Conservation (phyloP, 1,140 invertebrate genomes). For the Condylostylus longicornis region DNA sequence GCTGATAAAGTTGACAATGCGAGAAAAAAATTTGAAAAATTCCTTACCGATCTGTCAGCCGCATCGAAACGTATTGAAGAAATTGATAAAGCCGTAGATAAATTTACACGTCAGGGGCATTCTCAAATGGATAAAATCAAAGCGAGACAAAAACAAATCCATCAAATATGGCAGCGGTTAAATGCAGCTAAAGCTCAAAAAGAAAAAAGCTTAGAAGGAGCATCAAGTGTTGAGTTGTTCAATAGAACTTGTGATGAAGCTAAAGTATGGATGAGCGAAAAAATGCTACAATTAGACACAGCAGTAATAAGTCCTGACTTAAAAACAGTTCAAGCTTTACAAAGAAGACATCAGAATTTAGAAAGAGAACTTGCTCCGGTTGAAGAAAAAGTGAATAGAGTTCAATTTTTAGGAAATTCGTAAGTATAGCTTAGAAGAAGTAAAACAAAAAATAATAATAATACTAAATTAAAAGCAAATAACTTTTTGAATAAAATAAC, state of each 20-base stretch:
- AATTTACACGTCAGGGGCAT: constrained; percentile 72
- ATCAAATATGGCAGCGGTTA: constrained; percentile 74
- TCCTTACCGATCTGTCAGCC: constrained; percentile 87
- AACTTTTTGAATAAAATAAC: not conserved
- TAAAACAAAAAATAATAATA: not conserved
- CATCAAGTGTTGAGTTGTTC: constrained; percentile 87
- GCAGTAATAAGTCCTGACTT: constrained; percentile 68
- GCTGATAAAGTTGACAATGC: constrained; percentile 79
- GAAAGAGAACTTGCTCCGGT: constrained; percentile 80
- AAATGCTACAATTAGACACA: constrained; percentile 69
- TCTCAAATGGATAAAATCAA: constrained; percentile 77
- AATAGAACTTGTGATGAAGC: constrained; percentile 85
- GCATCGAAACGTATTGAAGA: constrained; percentile 78
- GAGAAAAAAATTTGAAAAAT: constrained; percentile 91
- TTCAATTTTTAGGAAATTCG: constrained; percentile 64
- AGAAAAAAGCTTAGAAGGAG: constrained; percentile 81
- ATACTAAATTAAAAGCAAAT: not conserved
- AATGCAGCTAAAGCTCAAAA: constrained; percentile 79
- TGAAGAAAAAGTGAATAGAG: constrained; percentile 73
- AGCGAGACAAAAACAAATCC: constrained; percentile 65
- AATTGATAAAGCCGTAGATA: constrained; percentile 75
- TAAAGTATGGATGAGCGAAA: constrained; percentile 86
- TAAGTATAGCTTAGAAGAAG: constrained; percentile 31
- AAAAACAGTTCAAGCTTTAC: constrained; percentile 78
- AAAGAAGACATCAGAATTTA: constrained; percentile 75